A percentile compares a stretch with the other conserved stretches of the same genome.
These are phyloP conservation scores for Coronaproctus castanopsis DNA, from an alignment of 2,888 invertebrate species.

Conservation along the genomic window DNA sequence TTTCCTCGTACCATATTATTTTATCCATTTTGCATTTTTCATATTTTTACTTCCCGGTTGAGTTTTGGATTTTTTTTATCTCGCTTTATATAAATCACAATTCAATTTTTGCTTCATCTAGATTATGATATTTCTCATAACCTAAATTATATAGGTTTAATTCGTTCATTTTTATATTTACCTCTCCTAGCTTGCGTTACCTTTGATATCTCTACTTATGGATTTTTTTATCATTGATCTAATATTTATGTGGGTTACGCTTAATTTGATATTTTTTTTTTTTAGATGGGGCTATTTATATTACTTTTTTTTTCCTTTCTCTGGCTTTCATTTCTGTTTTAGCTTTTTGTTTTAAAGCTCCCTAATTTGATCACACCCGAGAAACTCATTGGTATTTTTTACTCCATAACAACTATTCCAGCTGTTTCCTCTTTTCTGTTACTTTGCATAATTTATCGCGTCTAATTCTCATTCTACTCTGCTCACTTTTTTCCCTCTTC, in stretches of 20 bases:
- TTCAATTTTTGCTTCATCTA: too few species aligned
- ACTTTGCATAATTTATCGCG: neutral
- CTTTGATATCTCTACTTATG: neutral
- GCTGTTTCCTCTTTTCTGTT: neutral
- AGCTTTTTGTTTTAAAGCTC: neutral
- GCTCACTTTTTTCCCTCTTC: neutral
- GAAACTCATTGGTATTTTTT: neutral
- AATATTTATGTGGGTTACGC: neutral
- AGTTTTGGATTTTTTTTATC: too few species aligned
- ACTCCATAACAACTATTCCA: neutral
- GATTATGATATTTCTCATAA: too few species aligned
- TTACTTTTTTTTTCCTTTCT: neutral
- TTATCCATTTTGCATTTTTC: too few species aligned
- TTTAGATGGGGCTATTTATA: too few species aligned
- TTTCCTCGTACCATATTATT: too few species aligned
- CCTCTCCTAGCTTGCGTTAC: neutral
- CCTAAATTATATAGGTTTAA: too few species aligned
- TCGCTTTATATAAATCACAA: too few species aligned
- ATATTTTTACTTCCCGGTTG: too few species aligned
- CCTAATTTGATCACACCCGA: neutral
- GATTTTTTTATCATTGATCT: neutral
- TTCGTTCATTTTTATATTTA: too few species aligned
- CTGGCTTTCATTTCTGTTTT: neutral
- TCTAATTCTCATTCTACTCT: neutral
- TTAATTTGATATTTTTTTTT: neutral